phyloP scores from a whole-genome alignment of 1,140 invertebrate species.

The Drosophila navojoa region DNA sequence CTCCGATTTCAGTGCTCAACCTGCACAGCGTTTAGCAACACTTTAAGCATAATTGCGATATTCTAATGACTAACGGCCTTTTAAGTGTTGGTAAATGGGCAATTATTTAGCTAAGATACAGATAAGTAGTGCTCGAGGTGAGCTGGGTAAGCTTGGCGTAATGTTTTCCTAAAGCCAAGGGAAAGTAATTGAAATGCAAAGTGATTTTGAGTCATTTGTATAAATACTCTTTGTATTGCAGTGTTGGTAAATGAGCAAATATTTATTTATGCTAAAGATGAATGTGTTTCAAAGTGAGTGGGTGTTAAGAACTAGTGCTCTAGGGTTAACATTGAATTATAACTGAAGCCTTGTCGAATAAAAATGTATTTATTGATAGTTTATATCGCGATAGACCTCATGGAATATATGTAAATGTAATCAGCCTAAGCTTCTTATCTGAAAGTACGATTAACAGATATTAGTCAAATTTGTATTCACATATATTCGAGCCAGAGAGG shows the following conservation, averaged over 20 bases:
- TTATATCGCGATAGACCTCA: too few species aligned
- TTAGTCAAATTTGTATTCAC: not conserved
- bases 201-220: too few species aligned
- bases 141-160: too few species aligned
- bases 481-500: not conserved
- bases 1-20: not conserved
- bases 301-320: too few species aligned
- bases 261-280: not conserved
- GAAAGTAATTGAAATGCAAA: too few species aligned
- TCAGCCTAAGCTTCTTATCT: too few species aligned
- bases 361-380: too few species aligned
- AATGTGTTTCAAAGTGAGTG: not conserved
- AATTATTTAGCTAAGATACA: not conserved
- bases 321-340: too few species aligned
- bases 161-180: too few species aligned
- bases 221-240: not conserved
- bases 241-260: slow-evolving; percentile 1
- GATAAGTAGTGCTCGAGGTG: not conserved
- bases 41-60: not conserved
- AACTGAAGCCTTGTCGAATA: too few species aligned
- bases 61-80: not conserved
- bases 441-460: too few species aligned
- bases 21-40: not conserved
- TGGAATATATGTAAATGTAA: too few species aligned
- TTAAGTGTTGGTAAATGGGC: slow-evolving; percentile 9